A percentile compares a stretch with the other conserved stretches of the same genome.
phyloP scores from a whole-genome alignment of 2,888 invertebrate species.

The Tuta absoluta region DNA sequence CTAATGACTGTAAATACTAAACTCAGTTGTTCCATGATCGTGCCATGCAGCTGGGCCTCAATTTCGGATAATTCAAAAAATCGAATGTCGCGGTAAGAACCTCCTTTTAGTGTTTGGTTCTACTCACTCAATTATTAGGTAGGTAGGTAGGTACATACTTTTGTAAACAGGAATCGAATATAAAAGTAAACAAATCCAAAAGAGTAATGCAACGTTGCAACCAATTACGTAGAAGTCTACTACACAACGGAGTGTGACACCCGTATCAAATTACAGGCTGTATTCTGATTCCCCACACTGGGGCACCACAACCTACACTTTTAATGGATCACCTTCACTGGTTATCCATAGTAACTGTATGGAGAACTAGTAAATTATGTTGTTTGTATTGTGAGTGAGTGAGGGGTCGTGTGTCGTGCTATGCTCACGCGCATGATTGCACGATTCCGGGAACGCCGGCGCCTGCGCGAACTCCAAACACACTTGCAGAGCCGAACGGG shows the following conservation, averaged over 20 bases:
- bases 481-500: not conserved
- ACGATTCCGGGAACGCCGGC: not conserved
- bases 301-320: no score
- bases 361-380: no score
- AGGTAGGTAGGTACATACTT: not conserved
- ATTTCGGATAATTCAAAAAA: no score
- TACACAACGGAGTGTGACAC: not conserved
- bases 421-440: slow-evolving; percentile 4
- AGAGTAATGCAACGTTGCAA: not conserved
- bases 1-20: no score
- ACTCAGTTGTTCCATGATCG: no score
- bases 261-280: not conserved
- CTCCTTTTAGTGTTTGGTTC: no score
- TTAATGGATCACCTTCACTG: no score
- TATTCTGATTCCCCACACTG: not conserved
- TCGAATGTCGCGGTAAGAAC: no score
- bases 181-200: not conserved
- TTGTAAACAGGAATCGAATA: not conserved
- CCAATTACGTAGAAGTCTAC: not conserved
- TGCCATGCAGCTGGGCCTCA: no score
- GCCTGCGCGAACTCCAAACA: slow-evolving; percentile 8
- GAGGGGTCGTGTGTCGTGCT: not conserved
- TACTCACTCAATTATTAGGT: no score
- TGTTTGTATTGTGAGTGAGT: not conserved
- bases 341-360: no score